These are phyloP conservation scores for Epizoanthus scotinus DNA, from an alignment of 92 coral and sea anemone species.

Conservation along the genomic window DNA sequence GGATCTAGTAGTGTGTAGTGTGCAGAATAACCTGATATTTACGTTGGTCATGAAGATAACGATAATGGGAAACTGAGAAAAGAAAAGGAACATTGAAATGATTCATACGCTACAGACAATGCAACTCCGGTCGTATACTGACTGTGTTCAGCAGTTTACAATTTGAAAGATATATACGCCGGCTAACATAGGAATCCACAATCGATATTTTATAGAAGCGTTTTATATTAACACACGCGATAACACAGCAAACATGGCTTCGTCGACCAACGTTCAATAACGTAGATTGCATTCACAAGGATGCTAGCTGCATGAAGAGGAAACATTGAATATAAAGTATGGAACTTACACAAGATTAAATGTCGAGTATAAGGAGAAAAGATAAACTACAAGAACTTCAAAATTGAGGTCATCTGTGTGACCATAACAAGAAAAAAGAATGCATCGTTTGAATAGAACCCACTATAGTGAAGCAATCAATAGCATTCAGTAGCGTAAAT, in stretches of 20 bases:
- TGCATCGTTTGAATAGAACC: conserved; percentile 31
- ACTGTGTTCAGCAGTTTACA: neutral
- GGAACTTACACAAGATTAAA: neutral
- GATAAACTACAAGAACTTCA: conserved; percentile 34
- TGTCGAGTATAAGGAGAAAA: conserved; percentile 6
- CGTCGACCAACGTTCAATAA: no score
- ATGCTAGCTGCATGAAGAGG: no score
- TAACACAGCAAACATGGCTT: no score
- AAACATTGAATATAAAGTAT: neutral
- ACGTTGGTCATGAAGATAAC: no score
- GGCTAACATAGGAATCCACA: no score
- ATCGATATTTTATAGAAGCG: no score
- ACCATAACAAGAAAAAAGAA: conserved; percentile 20
- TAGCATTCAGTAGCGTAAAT: no score
- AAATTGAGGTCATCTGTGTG: neutral
- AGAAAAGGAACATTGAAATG: neutral
- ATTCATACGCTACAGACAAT: neutral
- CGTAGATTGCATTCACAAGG: no score
- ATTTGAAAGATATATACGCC: neutral
- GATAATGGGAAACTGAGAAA: neutral
- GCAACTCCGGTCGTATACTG: no score
- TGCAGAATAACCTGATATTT: no score
- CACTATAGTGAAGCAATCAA: no score
- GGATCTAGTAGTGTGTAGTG: neutral
- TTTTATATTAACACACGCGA: no score